Conservation (phyloP, 2,113 vertebrate species). For the Poeciliopsis retropinna region DNA sequence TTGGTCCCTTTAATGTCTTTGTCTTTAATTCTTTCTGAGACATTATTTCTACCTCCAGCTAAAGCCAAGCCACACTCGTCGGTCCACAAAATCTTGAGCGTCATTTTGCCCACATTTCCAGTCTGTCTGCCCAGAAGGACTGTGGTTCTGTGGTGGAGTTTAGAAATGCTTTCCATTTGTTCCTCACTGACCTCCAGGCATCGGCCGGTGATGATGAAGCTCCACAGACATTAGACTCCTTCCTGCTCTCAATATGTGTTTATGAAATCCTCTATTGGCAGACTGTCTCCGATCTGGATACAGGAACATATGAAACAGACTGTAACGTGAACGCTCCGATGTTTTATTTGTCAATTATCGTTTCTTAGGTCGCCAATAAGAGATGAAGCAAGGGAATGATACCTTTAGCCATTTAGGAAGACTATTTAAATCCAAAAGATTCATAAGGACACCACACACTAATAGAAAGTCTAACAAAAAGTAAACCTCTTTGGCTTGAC, state of each 20-base stretch:
- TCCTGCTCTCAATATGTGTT: conserved; percentile 4
- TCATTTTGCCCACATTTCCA: conserved; percentile 65
- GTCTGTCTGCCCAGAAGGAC: conserved; percentile 10
- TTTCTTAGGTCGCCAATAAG: neutral
- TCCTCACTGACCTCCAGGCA: conserved; percentile 31
- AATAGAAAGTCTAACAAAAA: too few relatives aligned
- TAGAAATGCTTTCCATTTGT: conserved; percentile 55
- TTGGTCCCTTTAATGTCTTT: conserved; percentile 15
- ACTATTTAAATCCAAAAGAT: neutral
- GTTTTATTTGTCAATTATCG: conserved; percentile 16
- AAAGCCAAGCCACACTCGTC: conserved; percentile 57
- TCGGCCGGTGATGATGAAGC: conserved; percentile 24
- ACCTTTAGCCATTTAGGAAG: neutral
- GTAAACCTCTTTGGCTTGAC: too few relatives aligned
- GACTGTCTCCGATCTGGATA: neutral
- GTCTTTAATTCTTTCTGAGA: conserved; percentile 45
- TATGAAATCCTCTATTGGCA: conserved; percentile 23
- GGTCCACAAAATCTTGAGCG: conserved; percentile 36
- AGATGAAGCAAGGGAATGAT: conserved; percentile 8
- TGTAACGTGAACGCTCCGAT: conserved; percentile 12
- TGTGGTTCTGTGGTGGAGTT: conserved; percentile 45
- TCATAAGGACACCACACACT: neutral
- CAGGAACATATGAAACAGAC: conserved; percentile 11
- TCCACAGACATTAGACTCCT: conserved; percentile 30
- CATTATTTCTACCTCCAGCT: conserved; percentile 14